These are phyloP conservation scores for Ictidomys tridecemlineatus DNA, from an alignment of 2,113 vertebrate genomes.

Conservation along the genomic window DNA sequence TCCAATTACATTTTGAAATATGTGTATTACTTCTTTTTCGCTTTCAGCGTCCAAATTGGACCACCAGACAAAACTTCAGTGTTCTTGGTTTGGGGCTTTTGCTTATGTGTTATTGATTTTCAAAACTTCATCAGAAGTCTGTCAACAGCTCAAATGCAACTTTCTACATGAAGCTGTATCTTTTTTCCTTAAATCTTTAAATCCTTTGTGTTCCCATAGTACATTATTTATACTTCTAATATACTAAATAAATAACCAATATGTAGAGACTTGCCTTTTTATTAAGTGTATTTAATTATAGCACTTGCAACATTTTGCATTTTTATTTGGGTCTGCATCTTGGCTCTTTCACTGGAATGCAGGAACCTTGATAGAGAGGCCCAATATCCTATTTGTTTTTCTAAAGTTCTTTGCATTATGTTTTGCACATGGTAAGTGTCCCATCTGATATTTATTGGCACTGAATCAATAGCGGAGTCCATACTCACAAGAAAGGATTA, in stretches of 20 bases:
- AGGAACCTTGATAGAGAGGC: conserved; percentile 6
- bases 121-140: neutral
- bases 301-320: neutral
- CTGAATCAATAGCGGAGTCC: conserved; percentile 1
- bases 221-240: neutral
- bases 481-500: conserved; percentile 4
- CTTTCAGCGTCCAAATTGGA: neutral
- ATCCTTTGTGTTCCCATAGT: neutral
- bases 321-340: neutral
- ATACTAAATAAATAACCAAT: neutral
- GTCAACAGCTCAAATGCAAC: neutral
- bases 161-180: neutral
- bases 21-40: neutral
- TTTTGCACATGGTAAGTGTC: neutral
- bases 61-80: neutral
- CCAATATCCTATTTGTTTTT: conserved; percentile 37
- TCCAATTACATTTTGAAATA: neutral
- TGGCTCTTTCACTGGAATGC: neutral
- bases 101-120: neutral
- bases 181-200: neutral
- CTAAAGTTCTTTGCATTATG: neutral
- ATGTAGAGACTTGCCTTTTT: neutral
- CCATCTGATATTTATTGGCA: conserved; percentile 36
- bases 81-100: neutral
- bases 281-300: neutral